Percentiles rank a stretch among this genome's conserved stretches.
These are phyloP conservation scores for Podarcis raffonei DNA, from an alignment of 2,113 vertebrate species.

Conservation along the genomic window DNA sequence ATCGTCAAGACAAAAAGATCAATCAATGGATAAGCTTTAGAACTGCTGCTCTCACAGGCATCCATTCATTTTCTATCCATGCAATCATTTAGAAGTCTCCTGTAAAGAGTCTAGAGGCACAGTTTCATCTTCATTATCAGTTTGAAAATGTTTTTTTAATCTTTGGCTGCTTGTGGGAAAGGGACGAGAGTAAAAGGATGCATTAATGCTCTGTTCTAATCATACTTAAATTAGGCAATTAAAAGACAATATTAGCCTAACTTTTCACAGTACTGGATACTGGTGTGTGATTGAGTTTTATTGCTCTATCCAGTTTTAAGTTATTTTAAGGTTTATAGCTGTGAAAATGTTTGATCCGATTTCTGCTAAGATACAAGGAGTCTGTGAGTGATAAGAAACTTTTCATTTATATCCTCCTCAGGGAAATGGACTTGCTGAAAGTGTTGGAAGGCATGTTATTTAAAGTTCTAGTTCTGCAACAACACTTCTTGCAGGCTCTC, in stretches of 20 bases:
- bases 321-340: constrained; percentile 25
- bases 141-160: constrained; percentile 51
- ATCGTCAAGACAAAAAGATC: constrained; percentile 43
- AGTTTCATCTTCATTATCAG: background rate
- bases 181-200: background rate
- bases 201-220: constrained; percentile 41
- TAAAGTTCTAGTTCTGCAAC: constrained; percentile 18
- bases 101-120: constrained; percentile 13
- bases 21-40: constrained; percentile 50
- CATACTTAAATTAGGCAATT: background rate
- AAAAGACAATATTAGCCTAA: background rate
- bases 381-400: background rate
- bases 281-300: constrained; percentile 13
- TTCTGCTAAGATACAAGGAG: constrained; percentile 19
- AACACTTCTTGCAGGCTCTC: background rate
- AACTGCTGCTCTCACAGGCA: constrained; percentile 54
- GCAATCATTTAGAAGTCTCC: constrained; percentile 14
- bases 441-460: constrained; percentile 41
- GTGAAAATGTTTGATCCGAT: background rate
- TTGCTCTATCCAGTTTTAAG: constrained; percentile 11
- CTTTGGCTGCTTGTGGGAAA: constrained; percentile 44
- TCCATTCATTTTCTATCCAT: constrained; percentile 5
- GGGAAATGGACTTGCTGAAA: constrained; percentile 24
- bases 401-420: background rate
- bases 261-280: background rate